These are phyloP conservation scores for Ursus arctos DNA, from an alignment of 2,113 vertebrate genomes.

Conservation along the genomic window DNA sequence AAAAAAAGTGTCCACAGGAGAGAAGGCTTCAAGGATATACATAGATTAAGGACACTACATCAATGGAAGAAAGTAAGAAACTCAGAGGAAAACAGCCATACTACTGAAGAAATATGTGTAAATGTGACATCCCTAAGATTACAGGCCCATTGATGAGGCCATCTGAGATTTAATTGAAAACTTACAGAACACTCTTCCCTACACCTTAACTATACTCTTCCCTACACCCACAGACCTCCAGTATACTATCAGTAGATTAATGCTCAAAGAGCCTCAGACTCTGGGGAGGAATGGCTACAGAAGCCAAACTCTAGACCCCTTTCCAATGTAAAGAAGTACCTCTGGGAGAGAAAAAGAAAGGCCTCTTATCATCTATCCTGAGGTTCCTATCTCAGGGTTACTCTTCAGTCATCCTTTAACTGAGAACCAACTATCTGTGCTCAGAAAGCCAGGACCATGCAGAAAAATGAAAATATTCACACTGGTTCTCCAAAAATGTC, in stretches of 20 bases:
- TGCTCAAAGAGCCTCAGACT: not conserved
- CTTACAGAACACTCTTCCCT: not conserved
- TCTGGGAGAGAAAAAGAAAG: not conserved
- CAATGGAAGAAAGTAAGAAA: not conserved
- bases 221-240: not conserved
- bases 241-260: not conserved
- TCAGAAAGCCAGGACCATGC: not conserved
- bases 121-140: not conserved
- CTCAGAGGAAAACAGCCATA: not conserved
- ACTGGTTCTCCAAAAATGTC: not conserved
- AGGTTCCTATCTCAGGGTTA: not conserved
- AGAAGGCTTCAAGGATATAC: not conserved
- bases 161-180: not conserved
- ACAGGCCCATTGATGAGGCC: not conserved
- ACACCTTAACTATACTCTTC: not conserved
- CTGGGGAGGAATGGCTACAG: not conserved
- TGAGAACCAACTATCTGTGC: not conserved
- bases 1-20: no score
- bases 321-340: not conserved
- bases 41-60: not conserved
- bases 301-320: not conserved
- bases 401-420: not conserved
- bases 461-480: not conserved
- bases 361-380: not conserved
- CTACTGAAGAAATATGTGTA: not conserved